Base-by-base conservation (phyloP, 2,797 vertebrate species). In the Thunnus albacares region DNA sequence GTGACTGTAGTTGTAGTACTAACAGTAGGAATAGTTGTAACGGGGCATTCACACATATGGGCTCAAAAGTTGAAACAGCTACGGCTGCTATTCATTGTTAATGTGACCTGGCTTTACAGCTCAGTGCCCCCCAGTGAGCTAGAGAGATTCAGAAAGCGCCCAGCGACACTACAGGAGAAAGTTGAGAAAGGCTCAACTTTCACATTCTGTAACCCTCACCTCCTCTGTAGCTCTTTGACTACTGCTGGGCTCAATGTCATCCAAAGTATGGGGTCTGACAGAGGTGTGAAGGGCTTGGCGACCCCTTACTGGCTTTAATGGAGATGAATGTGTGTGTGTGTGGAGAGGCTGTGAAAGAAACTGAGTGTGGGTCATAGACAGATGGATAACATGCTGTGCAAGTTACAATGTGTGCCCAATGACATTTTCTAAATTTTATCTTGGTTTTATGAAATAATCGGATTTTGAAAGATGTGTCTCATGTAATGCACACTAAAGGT, bases 171-270 rank as follows among this genome's bases (percentile, higher is more conserved):
- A 33, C 30, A 33, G 6, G 5, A 33, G 30, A 33, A 33, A 33
- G 30, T 33, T 33, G 30, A 33, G 30, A 33, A 33, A 33, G 30
- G 30, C 30, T 33, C 30, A 33, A 33, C 30, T 33, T 33, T 33
- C 6, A 63, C 79, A 72, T 26, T 71, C 77, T 80, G 67, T 72
- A 80, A 70, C 79, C 63, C 26, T 80, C 64, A 82, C 78, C 78
- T 87, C 80, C 79, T 86, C 76, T 78, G 79, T 76, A 78, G 88
- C 84, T 83, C 75, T 69, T 75, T 72, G 78, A 86, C 77, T 80
- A 71, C 82, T 86, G 81, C 85, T 89, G 80, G 38, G 80, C 81
- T 92, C 91, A 92, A 93, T 91, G 92, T 93, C 91, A 92, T 89
- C 79, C 79, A 84, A 88, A 87, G 77, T 75, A 87, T 87, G 74